Evolutionary conservation across 1,140 invertebrate species (phyloP).

Genomic region (Drosophila pectinifera): DNA sequence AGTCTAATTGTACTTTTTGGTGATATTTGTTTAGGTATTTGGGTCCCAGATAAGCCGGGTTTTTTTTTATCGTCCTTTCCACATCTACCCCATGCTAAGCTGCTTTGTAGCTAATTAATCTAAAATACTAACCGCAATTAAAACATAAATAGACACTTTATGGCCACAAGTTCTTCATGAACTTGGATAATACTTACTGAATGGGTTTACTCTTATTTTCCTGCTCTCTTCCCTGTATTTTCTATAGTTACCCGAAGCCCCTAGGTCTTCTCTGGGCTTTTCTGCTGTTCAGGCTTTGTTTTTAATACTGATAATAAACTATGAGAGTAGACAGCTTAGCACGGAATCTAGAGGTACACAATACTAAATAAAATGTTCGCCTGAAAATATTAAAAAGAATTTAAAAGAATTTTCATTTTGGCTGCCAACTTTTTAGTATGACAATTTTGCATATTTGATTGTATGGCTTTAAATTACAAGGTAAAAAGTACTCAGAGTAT

Average conservation of each 20-base stretch:
- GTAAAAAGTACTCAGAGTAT: not conserved
- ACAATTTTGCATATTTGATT: conserved; percentile 33
- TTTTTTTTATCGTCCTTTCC: conserved; percentile 10
- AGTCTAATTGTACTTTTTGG: conserved; percentile 2
- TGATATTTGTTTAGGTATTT: conserved; percentile 1
- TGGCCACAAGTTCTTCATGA: conserved; percentile 39
- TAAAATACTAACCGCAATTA: conserved; percentile 59
- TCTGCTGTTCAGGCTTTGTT: conserved; percentile 9
- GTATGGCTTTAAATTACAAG: not conserved
- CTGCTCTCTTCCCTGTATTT: not conserved
- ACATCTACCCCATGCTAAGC: not conserved
- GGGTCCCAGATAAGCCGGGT: not conserved
- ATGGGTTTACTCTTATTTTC: not conserved
- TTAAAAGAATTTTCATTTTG: not conserved
- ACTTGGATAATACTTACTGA: conserved; percentile 30
- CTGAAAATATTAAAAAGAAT: not conserved
- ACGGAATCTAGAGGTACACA: conserved; percentile 6
- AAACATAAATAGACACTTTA: conserved; percentile 42
- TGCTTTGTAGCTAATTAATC: conserved; percentile 52
- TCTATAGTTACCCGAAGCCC: not conserved
- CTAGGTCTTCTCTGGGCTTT: conserved; percentile 23
- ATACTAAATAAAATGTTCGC: conserved; percentile 18
- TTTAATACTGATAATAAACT: conserved; percentile 30
- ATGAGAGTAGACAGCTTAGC: not conserved
- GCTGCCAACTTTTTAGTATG: not conserved